Evolutionary conservation across 2,797 vertebrate species (phyloP).

Genomic region (Eidolon dupreanum): DNA sequence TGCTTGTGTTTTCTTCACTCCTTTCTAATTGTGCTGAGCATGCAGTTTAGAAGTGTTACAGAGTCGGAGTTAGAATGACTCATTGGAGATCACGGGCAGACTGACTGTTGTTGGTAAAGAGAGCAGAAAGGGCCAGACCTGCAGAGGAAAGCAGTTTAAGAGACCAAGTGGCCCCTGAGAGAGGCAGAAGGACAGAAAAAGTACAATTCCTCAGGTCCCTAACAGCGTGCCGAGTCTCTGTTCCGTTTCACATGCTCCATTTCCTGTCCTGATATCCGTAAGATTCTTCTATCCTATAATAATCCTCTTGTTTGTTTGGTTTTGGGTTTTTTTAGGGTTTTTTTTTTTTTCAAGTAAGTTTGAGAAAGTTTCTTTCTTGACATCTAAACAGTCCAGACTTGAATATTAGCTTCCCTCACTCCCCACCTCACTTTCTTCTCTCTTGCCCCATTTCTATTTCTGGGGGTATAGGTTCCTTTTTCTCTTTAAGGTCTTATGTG

Average conservation of each 20-base stretch:
- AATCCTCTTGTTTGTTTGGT: background rate
- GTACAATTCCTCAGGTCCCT: background rate
- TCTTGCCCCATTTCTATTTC: background rate
- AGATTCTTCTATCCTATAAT: background rate
- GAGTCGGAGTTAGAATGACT: background rate
- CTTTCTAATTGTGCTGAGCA: rapidly evolving
- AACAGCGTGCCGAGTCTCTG: background rate
- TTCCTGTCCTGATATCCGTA: background rate
- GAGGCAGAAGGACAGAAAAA: background rate
- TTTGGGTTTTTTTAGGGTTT: too few species aligned
- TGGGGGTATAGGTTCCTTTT: background rate
- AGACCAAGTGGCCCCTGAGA: background rate
- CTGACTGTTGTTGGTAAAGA: background rate
- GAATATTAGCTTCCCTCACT: background rate
- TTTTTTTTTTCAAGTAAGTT: background rate
- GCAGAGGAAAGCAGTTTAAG: background rate
- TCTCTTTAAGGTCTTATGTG: background rate
- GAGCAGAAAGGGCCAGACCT: background rate
- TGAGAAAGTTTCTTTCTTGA: background rate
- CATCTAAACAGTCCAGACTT: background rate
- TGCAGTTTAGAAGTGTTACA: background rate
- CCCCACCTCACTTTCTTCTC: background rate
- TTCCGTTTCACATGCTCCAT: background rate
- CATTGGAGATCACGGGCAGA: background rate
- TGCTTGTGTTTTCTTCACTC: background rate